Base-by-base conservation (phyloP, 1,140 invertebrate genomes). In the Drosophila subobscura region DNA sequence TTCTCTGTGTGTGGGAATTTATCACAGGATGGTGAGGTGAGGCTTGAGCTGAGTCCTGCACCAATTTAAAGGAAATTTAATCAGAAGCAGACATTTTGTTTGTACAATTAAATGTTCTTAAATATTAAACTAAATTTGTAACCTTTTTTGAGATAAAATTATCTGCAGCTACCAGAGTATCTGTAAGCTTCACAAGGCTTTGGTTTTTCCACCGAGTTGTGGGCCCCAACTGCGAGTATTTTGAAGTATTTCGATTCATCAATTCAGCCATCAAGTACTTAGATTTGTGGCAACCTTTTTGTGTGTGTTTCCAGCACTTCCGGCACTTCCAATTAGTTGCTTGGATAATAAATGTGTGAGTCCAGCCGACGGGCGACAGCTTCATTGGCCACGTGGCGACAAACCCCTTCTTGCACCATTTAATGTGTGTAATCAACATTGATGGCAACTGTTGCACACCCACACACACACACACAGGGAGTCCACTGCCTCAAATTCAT, bases 361-460 rank as follows among this genome's bases (percentile, higher is more conserved):
- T 20, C 16, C 16, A n/a, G n/a, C n/a, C n/a, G n/a, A n/a, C n/a
- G n/a, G n/a, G n/a, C n/a, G n/a, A n/a, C n/a, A n/a, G n/a, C n/a
- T n/a, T n/a, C n/a, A n/a, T n/a, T n/a, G n/a, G n/a, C n/a, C n/a
- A n/a, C n/a, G n/a, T n/a, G 41, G 54, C 41, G 27, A 29, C 47
- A 55, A 51, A 75, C 57, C 68, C 16, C 60, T 75, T 64, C 79
- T 68, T 67, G 76, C 58, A 76, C 79, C 84, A 85, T 79, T 84
- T 70, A 72, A 85, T 84, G 85, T 79, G 73, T 80, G 85, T 84
- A 85, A 84, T 85, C 78, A 72, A 47, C 64, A 76, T 72, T 68
- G 72, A 76, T 72, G 76, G 85, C 76, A 84, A 73, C 80, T 84
- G 80, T 85, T 84, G 80, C 79, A 66, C 56, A 29, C 52, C 25